Conservation (phyloP, 2,797 vertebrate genomes). For the Myotis pilosus region DNA sequence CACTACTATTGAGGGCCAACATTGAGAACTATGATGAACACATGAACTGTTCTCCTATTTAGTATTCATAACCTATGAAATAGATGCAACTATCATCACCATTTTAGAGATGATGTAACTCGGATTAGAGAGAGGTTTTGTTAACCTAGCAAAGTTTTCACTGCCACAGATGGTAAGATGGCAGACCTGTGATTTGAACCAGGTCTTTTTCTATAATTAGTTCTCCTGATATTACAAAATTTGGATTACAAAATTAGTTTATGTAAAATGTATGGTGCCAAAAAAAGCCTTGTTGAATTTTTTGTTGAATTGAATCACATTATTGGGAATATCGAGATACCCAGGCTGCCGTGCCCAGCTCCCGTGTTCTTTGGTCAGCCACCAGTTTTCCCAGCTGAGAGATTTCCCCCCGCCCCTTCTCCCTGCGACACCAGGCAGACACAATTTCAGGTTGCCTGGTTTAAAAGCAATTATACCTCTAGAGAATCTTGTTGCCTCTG, state of each 20-base stretch:
- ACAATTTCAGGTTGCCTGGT: constrained; percentile 72
- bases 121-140: not conserved
- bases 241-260: constrained; percentile 35
- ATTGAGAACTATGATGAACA: not conserved
- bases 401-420: not conserved
- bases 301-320: not conserved
- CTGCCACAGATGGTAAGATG: not conserved
- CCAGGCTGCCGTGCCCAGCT: not conserved
- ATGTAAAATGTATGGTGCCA: not conserved
- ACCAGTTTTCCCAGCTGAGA: not conserved
- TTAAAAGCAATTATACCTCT: constrained; percentile 74
- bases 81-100: not conserved
- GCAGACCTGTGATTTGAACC: not conserved
- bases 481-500: constrained; percentile 65
- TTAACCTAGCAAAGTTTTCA: not conserved
- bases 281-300: not conserved
- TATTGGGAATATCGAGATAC: not conserved
- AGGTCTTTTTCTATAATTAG: constrained; percentile 20
- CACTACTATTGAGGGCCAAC: not conserved
- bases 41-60: not conserved
- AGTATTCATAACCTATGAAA: not conserved
- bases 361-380: not conserved
- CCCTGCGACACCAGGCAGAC: constrained; percentile 19
- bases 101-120: not conserved
- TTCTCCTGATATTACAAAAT: constrained; percentile 26